phyloP scores from a whole-genome alignment of 1,140 invertebrate species.

The Wasmannia auropunctata region DNA sequence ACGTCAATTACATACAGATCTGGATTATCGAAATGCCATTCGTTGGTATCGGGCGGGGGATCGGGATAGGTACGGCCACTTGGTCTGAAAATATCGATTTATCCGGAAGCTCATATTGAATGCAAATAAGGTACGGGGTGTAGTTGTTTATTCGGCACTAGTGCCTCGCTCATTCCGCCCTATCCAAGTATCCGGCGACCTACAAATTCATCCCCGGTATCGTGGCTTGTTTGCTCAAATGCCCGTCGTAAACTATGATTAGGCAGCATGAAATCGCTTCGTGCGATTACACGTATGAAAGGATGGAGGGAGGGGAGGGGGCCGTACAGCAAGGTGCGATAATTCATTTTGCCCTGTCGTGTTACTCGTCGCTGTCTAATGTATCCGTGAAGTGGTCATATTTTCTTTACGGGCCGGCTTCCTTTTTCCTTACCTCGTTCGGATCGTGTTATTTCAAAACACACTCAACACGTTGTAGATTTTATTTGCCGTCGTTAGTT shows the following conservation, averaged over 20 bases:
- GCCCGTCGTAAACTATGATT: constrained; percentile 38
- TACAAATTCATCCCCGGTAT: constrained; percentile 64
- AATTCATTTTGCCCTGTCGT: not conserved
- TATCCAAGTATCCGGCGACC: constrained; percentile 50
- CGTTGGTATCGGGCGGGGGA: constrained; percentile 57
- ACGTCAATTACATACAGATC: constrained; percentile 55
- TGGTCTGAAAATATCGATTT: constrained; percentile 69
- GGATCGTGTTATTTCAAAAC: not conserved
- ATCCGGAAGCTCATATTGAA: constrained; percentile 67
- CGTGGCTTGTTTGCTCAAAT: constrained; percentile 47
- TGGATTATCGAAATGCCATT: constrained; percentile 66
- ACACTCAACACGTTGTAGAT: not conserved
- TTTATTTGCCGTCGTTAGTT: not conserved
- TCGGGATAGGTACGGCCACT: constrained; percentile 35
- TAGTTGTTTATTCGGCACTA: constrained; percentile 72
- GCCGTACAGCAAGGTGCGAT: not conserved
- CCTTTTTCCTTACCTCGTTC: not conserved
- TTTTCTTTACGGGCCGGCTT: too few relatives aligned
- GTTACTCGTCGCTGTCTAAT: not conserved
- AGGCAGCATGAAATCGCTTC: constrained; percentile 36
- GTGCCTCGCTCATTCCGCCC: constrained; percentile 63
- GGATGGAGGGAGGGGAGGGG: too few relatives aligned
- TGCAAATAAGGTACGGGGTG: constrained; percentile 68
- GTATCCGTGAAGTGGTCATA: not conserved
- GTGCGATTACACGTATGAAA: constrained; percentile 34